Base-by-base conservation (phyloP, 1,140 invertebrate genomes). In the Achroia grisella region DNA sequence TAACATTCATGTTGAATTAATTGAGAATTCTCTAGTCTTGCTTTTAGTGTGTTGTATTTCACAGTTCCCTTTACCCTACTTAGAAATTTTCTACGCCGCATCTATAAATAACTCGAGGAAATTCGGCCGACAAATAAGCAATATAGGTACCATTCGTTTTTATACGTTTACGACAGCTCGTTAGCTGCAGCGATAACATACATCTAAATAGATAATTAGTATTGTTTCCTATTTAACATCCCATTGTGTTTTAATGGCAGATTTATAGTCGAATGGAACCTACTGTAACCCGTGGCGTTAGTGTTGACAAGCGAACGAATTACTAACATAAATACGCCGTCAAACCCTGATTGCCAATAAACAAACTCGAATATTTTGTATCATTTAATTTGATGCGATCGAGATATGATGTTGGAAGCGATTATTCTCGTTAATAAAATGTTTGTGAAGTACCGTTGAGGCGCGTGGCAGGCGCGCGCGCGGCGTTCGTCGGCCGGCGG, bases 131-230 rank as follows among this genome's bases (percentile, higher is more conserved):
- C 73, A 69, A 68, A 69, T 59, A 60, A 65, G 57, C 37, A 34
- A 50, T 51, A 56, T 57, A 39, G n/a, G n/a, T n/a, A n/a, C 44
- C 40, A 67, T 64, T 62, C 56, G 51, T 84, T 84, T n/a, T n/a
- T 81, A 80, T 78, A 45, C 52, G 35, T 81, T 78, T 80, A 84
- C 56, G 52, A 64, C 45, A 68, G 60, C 80, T 84, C 69, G 80
- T 84, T 84, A 81, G 70, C 44, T 45, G 23, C 44, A 50, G 54
- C 54, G 69, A 82, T 77, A 71, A 77, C 65, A 68, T 62, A 52
- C 47, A 44, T 62, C 56, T 84, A 78, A 81, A 73, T 76, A 72
- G 69, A 72, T 72, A 71, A 83, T 83, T 81, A 78, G 69, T 66
- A 74, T 78, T 81, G 79, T 80, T 62, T 37, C 35, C 14, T 37